These are phyloP conservation scores for Guaruba guarouba DNA, from an alignment of 2,113 vertebrate genomes.

Conservation along the genomic window DNA sequence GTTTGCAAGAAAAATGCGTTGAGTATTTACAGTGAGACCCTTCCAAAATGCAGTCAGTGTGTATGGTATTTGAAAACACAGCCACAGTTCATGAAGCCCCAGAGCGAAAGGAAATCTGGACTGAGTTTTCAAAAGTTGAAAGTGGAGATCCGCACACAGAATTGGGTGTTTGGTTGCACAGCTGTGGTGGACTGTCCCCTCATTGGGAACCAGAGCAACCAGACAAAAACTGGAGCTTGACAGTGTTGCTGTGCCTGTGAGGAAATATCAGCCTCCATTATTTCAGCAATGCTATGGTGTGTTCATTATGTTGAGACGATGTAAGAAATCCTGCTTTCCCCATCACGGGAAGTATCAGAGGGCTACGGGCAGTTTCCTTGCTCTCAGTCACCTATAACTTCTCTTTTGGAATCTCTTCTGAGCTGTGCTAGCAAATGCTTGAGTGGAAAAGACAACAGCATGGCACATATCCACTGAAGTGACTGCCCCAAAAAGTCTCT, in stretches of 20 bases:
- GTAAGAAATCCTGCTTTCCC: not conserved
- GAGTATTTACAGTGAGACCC: constrained; percentile 10
- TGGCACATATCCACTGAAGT: rapidly evolving
- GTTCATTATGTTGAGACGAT: not conserved
- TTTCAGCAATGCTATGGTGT: not conserved
- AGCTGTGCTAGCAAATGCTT: not conserved
- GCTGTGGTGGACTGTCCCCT: not conserved
- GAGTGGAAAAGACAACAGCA: not conserved
- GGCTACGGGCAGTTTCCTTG: not conserved
- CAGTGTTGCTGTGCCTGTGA: not conserved
- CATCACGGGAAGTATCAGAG: not conserved
- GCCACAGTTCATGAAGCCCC: not conserved
- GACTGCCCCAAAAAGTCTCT: not conserved
- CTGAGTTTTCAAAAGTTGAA: constrained; percentile 28
- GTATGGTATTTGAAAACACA: constrained; percentile 31
- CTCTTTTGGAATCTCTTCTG: not conserved
- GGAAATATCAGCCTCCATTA: not conserved
- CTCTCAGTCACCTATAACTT: not conserved
- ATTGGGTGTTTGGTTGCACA: constrained; percentile 12
- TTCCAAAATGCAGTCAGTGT: constrained; percentile 35
- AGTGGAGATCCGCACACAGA: not conserved
- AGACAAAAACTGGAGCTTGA: not conserved
- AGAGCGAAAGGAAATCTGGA: constrained; percentile 42
- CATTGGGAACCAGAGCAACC: not conserved
- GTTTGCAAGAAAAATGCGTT: not conserved